phyloP scores from a whole-genome alignment of 2,797 vertebrate species.

The Spizella passerina region DNA sequence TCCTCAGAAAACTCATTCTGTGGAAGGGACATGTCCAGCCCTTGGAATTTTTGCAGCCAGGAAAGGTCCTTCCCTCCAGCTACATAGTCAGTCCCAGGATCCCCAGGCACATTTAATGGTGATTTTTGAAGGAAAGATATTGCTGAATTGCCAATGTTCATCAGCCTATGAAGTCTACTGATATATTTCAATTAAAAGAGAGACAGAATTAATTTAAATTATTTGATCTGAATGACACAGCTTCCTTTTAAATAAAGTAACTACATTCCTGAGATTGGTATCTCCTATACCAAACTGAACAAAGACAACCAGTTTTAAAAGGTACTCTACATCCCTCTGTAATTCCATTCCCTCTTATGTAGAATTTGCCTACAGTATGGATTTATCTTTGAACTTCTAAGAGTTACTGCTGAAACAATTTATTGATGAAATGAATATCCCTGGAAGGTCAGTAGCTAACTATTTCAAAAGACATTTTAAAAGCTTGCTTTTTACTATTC shows the following conservation, averaged over 20 bases:
- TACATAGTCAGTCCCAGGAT: neutral
- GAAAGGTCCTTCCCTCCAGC: neutral
- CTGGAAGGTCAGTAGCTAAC: neutral
- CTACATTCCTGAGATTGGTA: neutral
- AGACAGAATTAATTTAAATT: neutral
- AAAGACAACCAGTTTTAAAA: neutral
- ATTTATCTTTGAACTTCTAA: neutral
- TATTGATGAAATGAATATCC: neutral
- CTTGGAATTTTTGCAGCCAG: neutral
- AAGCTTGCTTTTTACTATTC: neutral
- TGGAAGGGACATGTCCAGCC: neutral
- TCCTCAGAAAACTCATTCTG: neutral
- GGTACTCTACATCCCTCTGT: neutral
- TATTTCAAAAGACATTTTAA: neutral
- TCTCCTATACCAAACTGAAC: neutral
- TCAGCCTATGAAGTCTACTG: neutral
- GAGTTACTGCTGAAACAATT: neutral
- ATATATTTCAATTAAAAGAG: constrained; percentile 30
- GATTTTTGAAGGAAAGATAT: neutral
- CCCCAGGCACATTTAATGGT: neutral
- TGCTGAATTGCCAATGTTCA: neutral
- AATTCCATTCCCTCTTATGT: neutral
- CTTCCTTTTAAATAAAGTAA: neutral
- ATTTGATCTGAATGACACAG: neutral
- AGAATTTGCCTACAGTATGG: neutral